These are phyloP conservation scores for Diadumene lineata DNA, from an alignment of 92 coral and sea anemone species.

Conservation along the genomic window DNA sequence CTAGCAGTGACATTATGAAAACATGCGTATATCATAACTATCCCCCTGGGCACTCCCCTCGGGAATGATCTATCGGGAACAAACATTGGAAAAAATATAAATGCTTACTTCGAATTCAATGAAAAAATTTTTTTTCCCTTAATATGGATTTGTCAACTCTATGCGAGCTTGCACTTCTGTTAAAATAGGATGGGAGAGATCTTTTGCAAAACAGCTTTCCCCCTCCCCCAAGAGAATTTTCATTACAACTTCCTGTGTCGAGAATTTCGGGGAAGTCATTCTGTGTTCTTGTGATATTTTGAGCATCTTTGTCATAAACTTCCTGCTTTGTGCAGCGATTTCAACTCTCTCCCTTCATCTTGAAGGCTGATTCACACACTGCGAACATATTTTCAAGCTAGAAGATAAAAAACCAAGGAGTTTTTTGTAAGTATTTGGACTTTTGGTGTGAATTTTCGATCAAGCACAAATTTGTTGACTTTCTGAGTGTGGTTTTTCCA, in stretches of 20 bases:
- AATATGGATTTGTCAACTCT: too few relatives aligned
- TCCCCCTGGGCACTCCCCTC: slow-evolving; percentile 8
- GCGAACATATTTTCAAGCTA: neutral
- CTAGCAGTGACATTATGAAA: slow-evolving; percentile 6
- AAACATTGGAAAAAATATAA: neutral
- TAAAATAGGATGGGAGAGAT: too few relatives aligned
- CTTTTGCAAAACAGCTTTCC: too few relatives aligned
- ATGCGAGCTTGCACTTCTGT: too few relatives aligned
- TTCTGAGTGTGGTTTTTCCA: neutral
- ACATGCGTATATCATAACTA: slow-evolving; percentile 1
- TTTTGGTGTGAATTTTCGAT: neutral
- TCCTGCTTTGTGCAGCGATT: neutral
- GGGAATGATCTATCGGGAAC: neutral
- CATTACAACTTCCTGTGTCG: slow-evolving; percentile 20
- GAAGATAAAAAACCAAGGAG: neutral
- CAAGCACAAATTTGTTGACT: too few relatives aligned
- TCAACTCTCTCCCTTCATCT: neutral
- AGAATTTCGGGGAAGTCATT: slow-evolving; percentile 10
- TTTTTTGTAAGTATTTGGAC: neutral
- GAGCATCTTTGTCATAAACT: neutral
- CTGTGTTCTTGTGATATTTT: neutral
- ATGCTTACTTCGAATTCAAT: neutral
- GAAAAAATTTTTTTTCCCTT: too few relatives aligned
- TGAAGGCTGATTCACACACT: neutral
- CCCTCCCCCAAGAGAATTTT: slow-evolving; percentile 17